Evolutionary conservation across 1,140 invertebrate species (phyloP).

Genomic region (Armadillidium nasatum): DNA sequence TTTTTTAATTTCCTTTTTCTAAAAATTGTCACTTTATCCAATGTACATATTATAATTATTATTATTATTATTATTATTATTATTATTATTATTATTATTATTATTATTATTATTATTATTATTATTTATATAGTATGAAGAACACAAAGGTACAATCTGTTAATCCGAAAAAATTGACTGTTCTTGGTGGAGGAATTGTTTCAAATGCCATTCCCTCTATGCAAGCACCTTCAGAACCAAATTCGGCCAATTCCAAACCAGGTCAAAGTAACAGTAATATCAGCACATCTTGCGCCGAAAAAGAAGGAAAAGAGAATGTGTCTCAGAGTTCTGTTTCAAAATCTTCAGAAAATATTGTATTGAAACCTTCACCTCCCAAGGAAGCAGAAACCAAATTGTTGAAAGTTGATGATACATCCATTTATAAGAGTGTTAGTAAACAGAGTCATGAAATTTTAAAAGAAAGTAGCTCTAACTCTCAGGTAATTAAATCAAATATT

Average conservation of each 20-base stretch:
- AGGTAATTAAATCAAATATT: no score
- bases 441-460: background rate
- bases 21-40: no score
- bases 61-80: background rate
- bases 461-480: no score
- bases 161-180: conserved; percentile 19
- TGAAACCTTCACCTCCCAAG: background rate
- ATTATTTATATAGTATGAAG: background rate
- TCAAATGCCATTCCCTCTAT: background rate
- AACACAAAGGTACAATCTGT: conserved; percentile 16
- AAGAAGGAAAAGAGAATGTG: no score
- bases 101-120: conserved; percentile 3
- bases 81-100: background rate
- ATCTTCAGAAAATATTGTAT: no score
- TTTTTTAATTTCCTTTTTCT: no score
- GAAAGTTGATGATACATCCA: background rate
- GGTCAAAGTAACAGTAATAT: no score
- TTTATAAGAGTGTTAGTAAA: background rate
- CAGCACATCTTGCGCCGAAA: no score
- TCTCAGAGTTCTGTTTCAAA: no score
- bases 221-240: no score
- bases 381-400: background rate
- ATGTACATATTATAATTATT: background rate
- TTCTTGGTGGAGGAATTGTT: conserved; percentile 30
- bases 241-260: no score